Evolutionary conservation across 2,113 vertebrate genomes (phyloP).

Genomic region (Alethe diademata): DNA sequence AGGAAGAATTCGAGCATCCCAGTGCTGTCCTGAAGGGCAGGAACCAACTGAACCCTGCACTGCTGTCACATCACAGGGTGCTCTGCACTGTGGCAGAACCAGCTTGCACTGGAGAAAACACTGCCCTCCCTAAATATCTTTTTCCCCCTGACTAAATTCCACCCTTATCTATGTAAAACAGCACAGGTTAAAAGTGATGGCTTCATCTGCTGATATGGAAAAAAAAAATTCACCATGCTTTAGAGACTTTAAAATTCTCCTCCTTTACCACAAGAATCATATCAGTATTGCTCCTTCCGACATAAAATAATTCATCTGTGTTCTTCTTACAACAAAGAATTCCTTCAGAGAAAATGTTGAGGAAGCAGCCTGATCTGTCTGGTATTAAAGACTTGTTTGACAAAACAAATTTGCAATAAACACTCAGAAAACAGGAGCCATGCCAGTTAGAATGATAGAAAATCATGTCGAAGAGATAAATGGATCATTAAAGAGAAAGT

Average conservation of each 20-base stretch:
- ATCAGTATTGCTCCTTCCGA: background rate
- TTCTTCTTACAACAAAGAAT: background rate
- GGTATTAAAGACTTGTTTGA: slow-evolving; percentile 57
- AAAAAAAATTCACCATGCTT: background rate
- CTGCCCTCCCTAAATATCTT: background rate
- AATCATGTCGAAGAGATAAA: slow-evolving; percentile 57
- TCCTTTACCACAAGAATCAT: background rate
- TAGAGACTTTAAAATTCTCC: background rate
- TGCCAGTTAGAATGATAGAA: slow-evolving; percentile 55
- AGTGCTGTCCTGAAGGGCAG: background rate
- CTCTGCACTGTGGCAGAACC: background rate
- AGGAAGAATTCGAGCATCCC: background rate
- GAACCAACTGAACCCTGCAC: background rate
- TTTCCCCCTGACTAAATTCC: background rate
- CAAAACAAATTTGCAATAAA: slow-evolving; percentile 66
- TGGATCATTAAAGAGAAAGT: slow-evolving; percentile 58
- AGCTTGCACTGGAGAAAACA: background rate
- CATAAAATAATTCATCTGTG: slow-evolving; percentile 3
- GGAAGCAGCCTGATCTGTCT: slow-evolving; percentile 32
- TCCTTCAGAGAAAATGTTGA: background rate
- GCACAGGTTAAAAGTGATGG: background rate
- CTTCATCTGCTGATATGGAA: background rate
- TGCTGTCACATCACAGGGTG: background rate
- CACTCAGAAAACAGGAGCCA: slow-evolving; percentile 41
- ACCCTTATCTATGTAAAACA: background rate